Evolutionary conservation across 2,888 invertebrate genomes (phyloP).

Genomic region (Onthophagus sagittarius): DNA sequence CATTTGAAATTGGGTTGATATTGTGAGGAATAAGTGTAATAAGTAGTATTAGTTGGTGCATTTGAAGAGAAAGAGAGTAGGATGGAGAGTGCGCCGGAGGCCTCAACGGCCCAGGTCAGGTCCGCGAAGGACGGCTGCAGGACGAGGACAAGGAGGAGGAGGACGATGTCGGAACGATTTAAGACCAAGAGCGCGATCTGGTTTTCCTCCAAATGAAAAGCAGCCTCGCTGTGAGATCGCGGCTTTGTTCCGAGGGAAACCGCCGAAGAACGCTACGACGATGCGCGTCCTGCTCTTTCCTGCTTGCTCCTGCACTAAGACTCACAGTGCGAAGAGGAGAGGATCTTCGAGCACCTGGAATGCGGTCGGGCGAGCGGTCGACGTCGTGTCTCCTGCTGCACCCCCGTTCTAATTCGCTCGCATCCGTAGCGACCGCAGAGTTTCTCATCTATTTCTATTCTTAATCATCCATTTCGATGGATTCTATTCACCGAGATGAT

Average conservation of each 20-base stretch:
- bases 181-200: background rate
- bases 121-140: background rate
- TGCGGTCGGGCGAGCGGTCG: conserved; percentile 30
- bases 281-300: background rate
- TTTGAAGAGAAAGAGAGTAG: background rate
- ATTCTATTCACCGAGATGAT: conserved; percentile 3
- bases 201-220: background rate
- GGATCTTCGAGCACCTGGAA: conserved; percentile 28
- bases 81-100: background rate
- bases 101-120: background rate
- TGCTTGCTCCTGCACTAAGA: background rate
- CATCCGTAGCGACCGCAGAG: conserved; percentile 17
- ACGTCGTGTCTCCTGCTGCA: conserved; percentile 28
- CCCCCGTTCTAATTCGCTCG: conserved; percentile 29
- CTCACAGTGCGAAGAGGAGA: background rate
- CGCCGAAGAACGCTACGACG: background rate
- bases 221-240: background rate
- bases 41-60: background rate
- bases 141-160: background rate
- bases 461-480: background rate
- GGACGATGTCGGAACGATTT: background rate
- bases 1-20: background rate
- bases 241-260: background rate
- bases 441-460: background rate
- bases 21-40: background rate